Base-by-base conservation (phyloP, 2,113 vertebrate species). In the Melanocharis versteri region DNA sequence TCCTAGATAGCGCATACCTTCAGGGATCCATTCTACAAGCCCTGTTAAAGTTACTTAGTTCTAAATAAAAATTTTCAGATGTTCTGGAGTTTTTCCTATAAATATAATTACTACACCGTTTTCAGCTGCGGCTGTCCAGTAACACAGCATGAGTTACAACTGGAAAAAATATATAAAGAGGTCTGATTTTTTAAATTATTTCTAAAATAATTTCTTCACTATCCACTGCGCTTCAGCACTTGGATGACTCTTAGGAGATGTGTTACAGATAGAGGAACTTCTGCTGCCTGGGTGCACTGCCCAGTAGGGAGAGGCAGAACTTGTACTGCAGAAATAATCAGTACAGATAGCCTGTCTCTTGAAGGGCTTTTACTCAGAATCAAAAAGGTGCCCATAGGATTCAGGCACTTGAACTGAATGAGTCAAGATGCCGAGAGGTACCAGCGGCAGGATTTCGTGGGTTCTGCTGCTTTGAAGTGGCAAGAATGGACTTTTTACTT, bases 341-440 rank as follows among this genome's bases (percentile, higher is more conserved):
- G 28, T 28, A 58, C 23, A 31, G 28, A 42, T 21, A 61, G 31
- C 26, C 26, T 80, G 93, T 62, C 42, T 69, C 40, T 39, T 37
- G 22, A 60, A 51, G 33, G 22, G 11, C 6, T 91, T 77, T 60
- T n/a, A 70, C 40, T 27, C n/a, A 58, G 62, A 72, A 65, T 62
- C 10, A 57, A n/a, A 87, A 60, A 27, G 7, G 11, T 62, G 47
- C 35, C 64, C 2, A 1, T 15, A 87, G 60, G 48, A 48, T 70
- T 90, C 28, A 14, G 40, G 10, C 23, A 69, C 72, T 77, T 77
- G 47, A 62, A 57, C 24, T 40, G 54, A 70, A 70, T 30, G 11
- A 48, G 62, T 33, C 17, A 77, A 90, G 42, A 31, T 3, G 3
- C 9, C 0, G 0, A 70, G 30, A 73, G 30, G 10, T 23, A 68